phyloP scores from a whole-genome alignment of 2,113 vertebrate species.

The Carassius carassius region DNA sequence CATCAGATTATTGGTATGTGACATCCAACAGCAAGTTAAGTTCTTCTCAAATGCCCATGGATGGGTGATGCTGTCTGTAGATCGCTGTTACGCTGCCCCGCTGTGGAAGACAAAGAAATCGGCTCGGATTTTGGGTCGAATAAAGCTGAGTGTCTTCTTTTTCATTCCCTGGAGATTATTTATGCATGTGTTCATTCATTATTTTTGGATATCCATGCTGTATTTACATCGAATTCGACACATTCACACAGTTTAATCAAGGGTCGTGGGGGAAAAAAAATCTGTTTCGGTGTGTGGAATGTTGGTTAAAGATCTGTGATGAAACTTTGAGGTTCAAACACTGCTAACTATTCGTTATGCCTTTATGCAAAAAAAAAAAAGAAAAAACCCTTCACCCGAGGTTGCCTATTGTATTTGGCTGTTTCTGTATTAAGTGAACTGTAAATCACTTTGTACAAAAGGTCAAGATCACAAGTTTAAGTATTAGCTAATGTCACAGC shows the following conservation, averaged over 20 bases:
- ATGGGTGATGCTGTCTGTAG: constrained; percentile 50
- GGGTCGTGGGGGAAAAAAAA: neutral
- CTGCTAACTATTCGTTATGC: neutral
- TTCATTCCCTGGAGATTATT: constrained; percentile 4
- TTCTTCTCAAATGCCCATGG: constrained; percentile 58
- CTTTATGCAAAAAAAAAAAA: neutral
- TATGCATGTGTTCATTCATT: constrained; percentile 63
- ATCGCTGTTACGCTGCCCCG: constrained; percentile 63
- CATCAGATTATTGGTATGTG: constrained; percentile 71
- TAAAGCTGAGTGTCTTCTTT: neutral
- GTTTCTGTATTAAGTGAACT: neutral
- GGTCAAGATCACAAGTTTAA: neutral
- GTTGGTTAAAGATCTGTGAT: neutral
- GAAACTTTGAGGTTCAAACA: neutral
- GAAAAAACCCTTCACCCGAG: neutral
- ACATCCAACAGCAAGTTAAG: constrained; percentile 69
- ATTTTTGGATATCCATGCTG: constrained; percentile 63
- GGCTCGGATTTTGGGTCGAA: neutral
- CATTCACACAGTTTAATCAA: neutral
- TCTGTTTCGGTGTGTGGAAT: neutral
- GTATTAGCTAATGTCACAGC: neutral
- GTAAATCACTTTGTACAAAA: neutral
- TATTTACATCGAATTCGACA: neutral
- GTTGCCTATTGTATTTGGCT: neutral
- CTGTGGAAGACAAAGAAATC: constrained; percentile 54